Evolutionary conservation across 2,113 vertebrate genomes (phyloP), one percentile per base, ranked within the genome.

Genomic region (Dicaeum eximium): DNA sequence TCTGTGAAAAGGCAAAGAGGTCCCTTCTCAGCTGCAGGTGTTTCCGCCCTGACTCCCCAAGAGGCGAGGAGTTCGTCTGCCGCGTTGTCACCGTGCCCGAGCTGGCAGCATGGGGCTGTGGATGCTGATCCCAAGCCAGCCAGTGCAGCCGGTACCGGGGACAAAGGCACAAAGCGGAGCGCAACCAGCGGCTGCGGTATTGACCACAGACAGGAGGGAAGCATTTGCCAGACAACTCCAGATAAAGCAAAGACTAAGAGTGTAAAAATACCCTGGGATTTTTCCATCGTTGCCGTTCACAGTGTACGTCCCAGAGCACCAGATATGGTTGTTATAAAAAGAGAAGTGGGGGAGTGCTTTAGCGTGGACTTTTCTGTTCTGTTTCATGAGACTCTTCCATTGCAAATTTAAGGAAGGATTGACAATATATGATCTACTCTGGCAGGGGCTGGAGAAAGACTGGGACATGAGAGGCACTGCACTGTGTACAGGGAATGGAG

Each of bases 231-330:
- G 96, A 97, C 92, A 17, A 71, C 88, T 94, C 88, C 86, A 88
- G 92, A 96, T 92, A 92, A 97, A 96, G 94, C 88, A 28, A 93
- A 97, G 86, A 93, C 83, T 86, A 90, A 88, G 91, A 73, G 80
- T 88, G 95, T 96, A 97, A 96, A 97, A 97, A 97, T 97, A 97
- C 92, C 80, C 86, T 94, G 94, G 96, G 96, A 95, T 97, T 97
- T 97, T 97, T 97, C 96, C 96, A 97, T 96, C 88, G 2, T 44
- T 4, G 81, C 75, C n/a, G 71, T 56, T 97, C 75, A 42, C 33
- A 40, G 94, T 92, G 88, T 95, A 62, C 35, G 15, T 97, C 91
- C 94, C 91, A 92, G 94, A 96, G 95, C 92, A 96, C 75, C 90
- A 97, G 96, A 94, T 95, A 96, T 1, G 95, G 92, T 88, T 95